These are phyloP conservation scores for Diorhabda elongata DNA, from an alignment of 1,140 invertebrate species.

Conservation along the genomic window DNA sequence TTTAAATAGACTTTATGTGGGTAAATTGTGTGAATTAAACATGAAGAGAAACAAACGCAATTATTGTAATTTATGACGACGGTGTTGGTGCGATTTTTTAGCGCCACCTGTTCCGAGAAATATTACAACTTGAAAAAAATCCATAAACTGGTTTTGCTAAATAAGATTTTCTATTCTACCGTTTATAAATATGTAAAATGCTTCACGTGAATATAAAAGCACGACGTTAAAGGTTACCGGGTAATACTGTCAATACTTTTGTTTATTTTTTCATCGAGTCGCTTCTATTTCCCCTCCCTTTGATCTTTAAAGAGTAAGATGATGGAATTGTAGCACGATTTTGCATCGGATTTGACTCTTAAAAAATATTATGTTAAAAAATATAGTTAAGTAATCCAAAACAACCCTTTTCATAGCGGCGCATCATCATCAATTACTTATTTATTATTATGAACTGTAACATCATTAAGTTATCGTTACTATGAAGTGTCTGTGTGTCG, in stretches of 20 bases:
- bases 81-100: not conserved
- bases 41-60: not conserved
- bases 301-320: too few species aligned
- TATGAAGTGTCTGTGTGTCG: too few species aligned
- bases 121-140: not conserved
- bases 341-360: too few species aligned
- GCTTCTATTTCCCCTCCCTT: too few species aligned
- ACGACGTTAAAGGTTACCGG: slow-evolving; percentile 7
- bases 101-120: not conserved
- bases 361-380: too few species aligned
- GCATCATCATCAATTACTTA: too few species aligned
- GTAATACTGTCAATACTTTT: not conserved
- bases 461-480: too few species aligned
- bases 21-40: not conserved
- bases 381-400: too few species aligned
- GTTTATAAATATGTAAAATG: not conserved
- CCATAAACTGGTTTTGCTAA: not conserved
- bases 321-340: too few species aligned
- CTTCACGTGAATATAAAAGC: not conserved
- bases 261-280: too few species aligned
- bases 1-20: not conserved
- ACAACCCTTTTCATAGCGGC: too few species aligned
- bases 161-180: not conserved
- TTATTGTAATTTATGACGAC: not conserved
- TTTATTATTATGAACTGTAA: too few species aligned